Percentiles rank a stretch among this genome's conserved stretches.
Evolutionary conservation across 2,888 invertebrate species (phyloP).

Genomic region (Cataglyphis livida): DNA sequence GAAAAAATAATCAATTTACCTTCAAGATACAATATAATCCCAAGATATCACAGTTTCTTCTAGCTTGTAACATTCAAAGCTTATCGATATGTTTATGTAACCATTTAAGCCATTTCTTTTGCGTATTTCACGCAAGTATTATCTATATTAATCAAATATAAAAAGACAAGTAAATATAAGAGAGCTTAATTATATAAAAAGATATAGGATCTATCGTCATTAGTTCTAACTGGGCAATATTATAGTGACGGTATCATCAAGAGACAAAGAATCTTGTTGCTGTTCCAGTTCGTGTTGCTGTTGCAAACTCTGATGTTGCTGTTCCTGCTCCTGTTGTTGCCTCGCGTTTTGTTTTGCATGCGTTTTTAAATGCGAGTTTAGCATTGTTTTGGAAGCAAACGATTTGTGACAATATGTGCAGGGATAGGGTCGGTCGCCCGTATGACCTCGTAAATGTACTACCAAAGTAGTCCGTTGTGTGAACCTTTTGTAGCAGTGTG

Average conservation of each 20-base stretch:
- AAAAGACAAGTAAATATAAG: background rate
- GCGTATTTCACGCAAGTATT: background rate
- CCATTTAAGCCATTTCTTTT: background rate
- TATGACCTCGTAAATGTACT: conserved; percentile 83
- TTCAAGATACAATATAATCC: background rate
- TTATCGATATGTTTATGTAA: background rate
- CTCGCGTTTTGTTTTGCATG: conserved; percentile 82
- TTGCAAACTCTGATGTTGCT: conserved; percentile 54
- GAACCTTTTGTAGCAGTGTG: conserved; percentile 83
- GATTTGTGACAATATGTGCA: conserved; percentile 83
- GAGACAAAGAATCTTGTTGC: conserved; percentile 24
- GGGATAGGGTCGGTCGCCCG: conserved; percentile 83
- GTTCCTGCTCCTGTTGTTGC: conserved; percentile 70
- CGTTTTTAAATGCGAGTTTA: conserved; percentile 84
- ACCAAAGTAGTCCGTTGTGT: conserved; percentile 84
- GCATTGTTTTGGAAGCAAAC: conserved; percentile 84
- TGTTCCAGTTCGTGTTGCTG: conserved; percentile 53
- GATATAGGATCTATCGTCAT: background rate
- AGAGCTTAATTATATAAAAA: conserved; percentile 1
- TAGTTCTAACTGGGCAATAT: conserved; percentile 63
- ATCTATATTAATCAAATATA: conserved; percentile 5
- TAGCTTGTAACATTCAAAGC: background rate
- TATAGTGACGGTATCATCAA: conserved; percentile 68
- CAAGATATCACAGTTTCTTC: background rate
- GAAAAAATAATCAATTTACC: background rate